Evolutionary conservation across 2,797 vertebrate genomes (phyloP), one percentile per base, ranked within the genome.

Genomic region (Cyclopterus lumpus): DNA sequence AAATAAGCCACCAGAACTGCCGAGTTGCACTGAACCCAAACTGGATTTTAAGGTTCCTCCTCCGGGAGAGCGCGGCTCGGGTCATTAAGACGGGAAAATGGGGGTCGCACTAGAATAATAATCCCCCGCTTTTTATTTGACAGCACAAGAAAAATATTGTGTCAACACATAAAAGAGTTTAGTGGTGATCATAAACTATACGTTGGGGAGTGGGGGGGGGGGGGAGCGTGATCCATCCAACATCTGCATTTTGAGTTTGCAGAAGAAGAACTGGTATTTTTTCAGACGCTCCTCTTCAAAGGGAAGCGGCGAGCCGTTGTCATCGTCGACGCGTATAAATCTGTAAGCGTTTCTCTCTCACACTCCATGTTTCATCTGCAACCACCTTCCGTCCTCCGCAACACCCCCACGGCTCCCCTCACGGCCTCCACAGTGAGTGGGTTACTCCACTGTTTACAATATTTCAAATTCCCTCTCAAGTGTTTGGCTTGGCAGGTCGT

Each of bases 381-480:
- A 60, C 78, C 67, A 38, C 62, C 63, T 34, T 68, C 26, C 68
- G 65, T 64, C 75, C 62, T 71, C 79, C 79, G n/a, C 65, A 76
- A 54, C 85, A 67, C 78, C 81, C 84, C 73, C 70, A 54, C 22
- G 5, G 72, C 71, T 68, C 64, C 72, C 55, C 73, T 61, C 72
- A 77, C 36, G 22, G 84, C 84, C 87, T 87, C 83, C 54, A 92
- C 89, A 88, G 86, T 80, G 92, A 93, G 93, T 90, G 92, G 91
- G 91, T 92, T 92, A 93, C 92, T 90, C 88, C 85, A 86, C 89
- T 94, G 93, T 94, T 95, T 95, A 94, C 92, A 93, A 93, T 92
- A 94, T 92, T 93, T 93, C 89, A 92, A 92, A 95, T 94, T 93
- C 93, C 87, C 93, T 91, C 91, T 93, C 87, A 89, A 92, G 91